phyloP scores from a whole-genome alignment of 2,888 invertebrate species.

The Stenolophus ochropezus region DNA sequence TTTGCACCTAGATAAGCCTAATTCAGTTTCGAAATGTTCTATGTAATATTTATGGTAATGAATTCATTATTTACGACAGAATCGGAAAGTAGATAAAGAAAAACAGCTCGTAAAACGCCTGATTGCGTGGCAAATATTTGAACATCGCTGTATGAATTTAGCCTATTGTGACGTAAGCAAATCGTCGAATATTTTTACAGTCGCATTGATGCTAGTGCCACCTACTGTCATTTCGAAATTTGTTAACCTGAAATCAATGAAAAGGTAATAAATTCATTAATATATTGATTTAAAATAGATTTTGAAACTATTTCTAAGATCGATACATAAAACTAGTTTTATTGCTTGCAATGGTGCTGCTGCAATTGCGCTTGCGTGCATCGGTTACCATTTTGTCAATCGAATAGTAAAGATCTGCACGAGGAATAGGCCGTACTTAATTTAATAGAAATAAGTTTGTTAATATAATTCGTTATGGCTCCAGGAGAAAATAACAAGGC shows the following conservation, averaged over 20 bases:
- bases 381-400: constrained; percentile 54
- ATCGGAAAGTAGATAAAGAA: neutral
- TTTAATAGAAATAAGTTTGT: constrained; percentile 52
- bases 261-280: constrained; percentile 53
- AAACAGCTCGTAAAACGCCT: constrained; percentile 7
- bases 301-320: constrained; percentile 30
- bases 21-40: neutral
- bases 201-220: constrained; percentile 45
- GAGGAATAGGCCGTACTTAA: constrained; percentile 34
- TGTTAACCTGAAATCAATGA: constrained; percentile 56
- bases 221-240: constrained; percentile 58
- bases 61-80: neutral
- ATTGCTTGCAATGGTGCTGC: neutral
- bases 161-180: constrained; percentile 1
- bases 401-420: constrained; percentile 50
- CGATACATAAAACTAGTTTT: constrained; percentile 35
- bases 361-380: constrained; percentile 59
- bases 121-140: constrained; percentile 8
- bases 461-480: constrained; percentile 71
- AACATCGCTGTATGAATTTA: constrained; percentile 9
- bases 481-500: constrained; percentile 74
- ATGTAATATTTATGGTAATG: neutral
- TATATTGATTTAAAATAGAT: constrained; percentile 18
- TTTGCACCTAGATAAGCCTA: neutral
- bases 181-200: too few species aligned